These are phyloP conservation scores for Ferdinandea cuprea DNA, from an alignment of 2,888 invertebrate species.

Conservation along the genomic window DNA sequence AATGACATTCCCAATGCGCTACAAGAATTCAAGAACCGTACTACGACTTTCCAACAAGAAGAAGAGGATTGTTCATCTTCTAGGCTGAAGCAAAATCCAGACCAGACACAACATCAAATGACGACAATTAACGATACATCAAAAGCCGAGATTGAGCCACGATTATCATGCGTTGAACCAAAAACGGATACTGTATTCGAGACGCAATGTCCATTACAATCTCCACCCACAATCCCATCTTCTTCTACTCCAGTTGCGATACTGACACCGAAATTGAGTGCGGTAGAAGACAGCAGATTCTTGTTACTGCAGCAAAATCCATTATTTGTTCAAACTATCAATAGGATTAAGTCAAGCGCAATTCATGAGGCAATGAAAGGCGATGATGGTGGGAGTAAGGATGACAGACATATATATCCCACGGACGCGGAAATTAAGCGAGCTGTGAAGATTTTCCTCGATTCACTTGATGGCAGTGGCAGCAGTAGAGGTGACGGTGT, in stretches of 20 bases:
- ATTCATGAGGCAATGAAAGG: constrained; percentile 6
- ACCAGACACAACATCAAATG: constrained; percentile 16
- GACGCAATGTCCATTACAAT: background rate
- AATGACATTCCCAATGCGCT: constrained; percentile 22
- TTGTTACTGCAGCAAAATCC: constrained; percentile 24
- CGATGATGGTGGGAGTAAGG: constrained; percentile 3
- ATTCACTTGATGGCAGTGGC: constrained; percentile 10
- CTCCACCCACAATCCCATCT: background rate
- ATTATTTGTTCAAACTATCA: constrained; percentile 37
- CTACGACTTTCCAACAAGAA: background rate
- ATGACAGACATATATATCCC: constrained; percentile 11
- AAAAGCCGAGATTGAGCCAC: constrained; percentile 12
- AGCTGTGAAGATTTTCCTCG: constrained; percentile 63
- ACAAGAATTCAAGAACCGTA: background rate
- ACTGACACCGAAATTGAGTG: background rate
- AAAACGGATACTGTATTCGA: background rate
- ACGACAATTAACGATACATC: constrained; percentile 7
- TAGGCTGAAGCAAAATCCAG: background rate
- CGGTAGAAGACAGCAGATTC: background rate
- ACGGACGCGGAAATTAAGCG: constrained; percentile 49
- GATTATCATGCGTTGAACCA: constrained; percentile 12
- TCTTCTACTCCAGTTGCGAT: no score
- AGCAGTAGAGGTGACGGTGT: background rate
- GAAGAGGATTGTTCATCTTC: no score
- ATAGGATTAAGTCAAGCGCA: constrained; percentile 41